Percentiles rank a stretch among this genome's conserved stretches.
Conservation (phyloP, 2,113 vertebrate species). For the Mixornis gularis region DNA sequence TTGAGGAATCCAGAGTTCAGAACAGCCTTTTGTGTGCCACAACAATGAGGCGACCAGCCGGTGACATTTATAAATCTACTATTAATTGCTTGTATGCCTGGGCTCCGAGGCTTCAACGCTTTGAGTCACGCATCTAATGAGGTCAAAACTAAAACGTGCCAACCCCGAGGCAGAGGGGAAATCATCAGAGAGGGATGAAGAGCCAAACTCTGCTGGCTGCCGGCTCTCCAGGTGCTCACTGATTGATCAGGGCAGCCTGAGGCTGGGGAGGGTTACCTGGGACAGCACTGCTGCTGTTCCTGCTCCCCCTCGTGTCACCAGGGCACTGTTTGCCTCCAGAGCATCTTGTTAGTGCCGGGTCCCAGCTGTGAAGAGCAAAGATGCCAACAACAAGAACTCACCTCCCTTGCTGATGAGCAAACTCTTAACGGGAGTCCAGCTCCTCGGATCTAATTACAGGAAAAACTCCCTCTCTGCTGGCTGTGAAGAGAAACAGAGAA, state of each 20-base stretch:
- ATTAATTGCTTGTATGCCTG: not conserved
- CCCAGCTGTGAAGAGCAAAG: constrained; percentile 1
- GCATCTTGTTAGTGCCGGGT: not conserved
- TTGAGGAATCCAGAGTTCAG: not conserved
- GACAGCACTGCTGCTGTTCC: not conserved
- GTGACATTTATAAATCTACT: not conserved
- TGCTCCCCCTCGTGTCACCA: not conserved
- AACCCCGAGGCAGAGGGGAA: not conserved
- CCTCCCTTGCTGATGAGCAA: not conserved
- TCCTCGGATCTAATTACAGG: not conserved
- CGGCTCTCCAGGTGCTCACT: not conserved
- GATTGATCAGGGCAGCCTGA: not conserved
- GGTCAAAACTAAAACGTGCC: not conserved
- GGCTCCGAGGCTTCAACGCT: not conserved
- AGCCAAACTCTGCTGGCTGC: not conserved
- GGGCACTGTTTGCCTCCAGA: not conserved
- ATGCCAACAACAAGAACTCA: not conserved
- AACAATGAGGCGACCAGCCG: not conserved
- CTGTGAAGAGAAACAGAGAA: not conserved
- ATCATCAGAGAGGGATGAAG: not conserved
- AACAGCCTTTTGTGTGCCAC: not conserved
- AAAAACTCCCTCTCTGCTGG: not conserved
- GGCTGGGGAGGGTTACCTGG: not conserved
- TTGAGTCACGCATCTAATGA: not conserved
- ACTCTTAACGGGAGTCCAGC: not conserved